Evolutionary conservation across 2,113 vertebrate species (phyloP), one percentile per base, ranked within the genome.

Genomic region (Albula glossodonta): DNA sequence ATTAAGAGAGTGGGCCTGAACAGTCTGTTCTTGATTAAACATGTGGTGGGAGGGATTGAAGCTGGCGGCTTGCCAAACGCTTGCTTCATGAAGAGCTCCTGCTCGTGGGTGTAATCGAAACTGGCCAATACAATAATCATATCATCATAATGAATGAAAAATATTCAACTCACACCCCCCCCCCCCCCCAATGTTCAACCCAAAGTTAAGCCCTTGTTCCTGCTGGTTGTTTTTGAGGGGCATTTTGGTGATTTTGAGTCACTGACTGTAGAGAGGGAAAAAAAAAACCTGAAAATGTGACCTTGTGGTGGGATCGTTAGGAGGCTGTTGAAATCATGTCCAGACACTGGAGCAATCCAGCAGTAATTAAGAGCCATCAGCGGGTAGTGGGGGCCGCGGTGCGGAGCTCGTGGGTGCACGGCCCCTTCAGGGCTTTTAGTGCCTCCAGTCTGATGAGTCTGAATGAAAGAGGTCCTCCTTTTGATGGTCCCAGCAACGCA

Each of bases 261-360:
- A 9, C 17, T 31, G 66, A 53, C 51, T 52, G 51, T 51, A 7
- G 22, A 50, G n/a, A 63, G 41, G 60, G 66, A 78, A 91, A 88
- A 88, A 49, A 48, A 66, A 84, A 80, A 51, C 56, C 48, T 60
- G 25, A 25, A 48, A 41, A 41, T 41, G 31, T 57, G n/a, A 82
- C 17, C 88, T 70, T 51, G 53, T 80, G 5, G 56, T 84, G 88
- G 88, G 87, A 84, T 86, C 41, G 85, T 89, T 88, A 86, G 88
- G 88, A 87, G 80, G 80, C 86, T 90, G 89, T 90, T 92, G 90
- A 41, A 89, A 81, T 90, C 87, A 89, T 1, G 83, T 78, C 60
- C 92, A 91, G 92, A 91, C 90, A 84, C 90, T 22, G 57, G 82
- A 85, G 87, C 88, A 78, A 77, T 80, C 80, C 22, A 80, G 60